Conservation (phyloP, 1,140 invertebrate species). For the Penaeus japonicus region DNA sequence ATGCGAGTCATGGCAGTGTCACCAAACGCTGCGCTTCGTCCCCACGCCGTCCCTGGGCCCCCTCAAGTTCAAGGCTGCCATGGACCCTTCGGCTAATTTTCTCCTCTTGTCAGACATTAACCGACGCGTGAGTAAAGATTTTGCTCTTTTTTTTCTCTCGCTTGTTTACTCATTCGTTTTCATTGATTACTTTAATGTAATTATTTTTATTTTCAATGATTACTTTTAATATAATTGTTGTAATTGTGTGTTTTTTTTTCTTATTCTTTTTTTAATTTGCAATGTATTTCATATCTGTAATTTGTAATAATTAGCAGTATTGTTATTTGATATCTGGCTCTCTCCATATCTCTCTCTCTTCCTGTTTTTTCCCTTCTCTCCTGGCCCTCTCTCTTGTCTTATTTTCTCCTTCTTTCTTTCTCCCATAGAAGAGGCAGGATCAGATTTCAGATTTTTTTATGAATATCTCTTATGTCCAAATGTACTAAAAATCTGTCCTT, state of each 20-base stretch:
- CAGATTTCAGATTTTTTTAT: too few species aligned
- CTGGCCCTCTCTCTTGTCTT: too few species aligned
- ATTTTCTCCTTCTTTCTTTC: not conserved
- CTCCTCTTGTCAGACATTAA: slow-evolving; percentile 85
- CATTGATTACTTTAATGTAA: not conserved
- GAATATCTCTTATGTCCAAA: too few species aligned
- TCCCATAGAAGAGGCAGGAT: not conserved
- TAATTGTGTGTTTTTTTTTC: too few species aligned
- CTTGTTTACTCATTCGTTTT: not conserved
- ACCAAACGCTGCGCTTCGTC: slow-evolving; percentile 70
- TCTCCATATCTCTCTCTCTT: too few species aligned
- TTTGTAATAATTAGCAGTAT: too few species aligned
- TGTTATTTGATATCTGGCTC: too few species aligned
- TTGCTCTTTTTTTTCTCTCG: not conserved
- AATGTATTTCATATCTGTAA: too few species aligned
- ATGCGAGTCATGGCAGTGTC: slow-evolving; percentile 89
- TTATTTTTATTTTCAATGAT: not conserved
- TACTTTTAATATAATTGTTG: too few species aligned
- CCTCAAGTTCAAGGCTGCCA: slow-evolving; percentile 75
- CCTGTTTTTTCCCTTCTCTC: too few species aligned
- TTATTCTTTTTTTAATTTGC: too few species aligned
- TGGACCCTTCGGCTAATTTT: slow-evolving; percentile 84
- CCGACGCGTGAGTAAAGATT: slow-evolving; percentile 63
- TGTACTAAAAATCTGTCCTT: not conserved
- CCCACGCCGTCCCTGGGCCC: slow-evolving; percentile 48